phyloP scores from a whole-genome alignment of 35 echinoderm and acorn worm species.

The Eucidaris tribuloides region DNA sequence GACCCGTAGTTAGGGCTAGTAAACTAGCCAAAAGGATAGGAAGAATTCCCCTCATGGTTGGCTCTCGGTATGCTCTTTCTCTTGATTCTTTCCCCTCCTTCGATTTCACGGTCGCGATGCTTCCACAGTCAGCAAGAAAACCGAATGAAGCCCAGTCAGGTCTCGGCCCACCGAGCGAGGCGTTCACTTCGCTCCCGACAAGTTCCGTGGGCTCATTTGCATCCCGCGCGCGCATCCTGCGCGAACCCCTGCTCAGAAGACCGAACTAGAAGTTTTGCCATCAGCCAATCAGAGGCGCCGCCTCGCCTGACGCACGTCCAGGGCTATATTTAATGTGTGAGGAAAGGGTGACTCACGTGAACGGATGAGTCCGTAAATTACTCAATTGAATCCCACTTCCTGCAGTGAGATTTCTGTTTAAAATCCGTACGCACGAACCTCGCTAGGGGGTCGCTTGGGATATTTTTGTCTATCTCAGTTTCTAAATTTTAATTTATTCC shows the following conservation, averaged over 20 bases:
- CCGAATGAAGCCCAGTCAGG: not conserved
- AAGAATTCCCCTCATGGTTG: constrained; percentile 2
- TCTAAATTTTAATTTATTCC: no score
- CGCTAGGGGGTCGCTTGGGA: no score
- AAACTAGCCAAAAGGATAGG: not conserved
- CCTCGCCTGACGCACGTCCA: constrained; percentile 11
- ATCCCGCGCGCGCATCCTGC: not conserved
- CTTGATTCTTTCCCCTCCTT: not conserved
- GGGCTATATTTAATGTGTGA: no score
- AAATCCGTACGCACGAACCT: no score
- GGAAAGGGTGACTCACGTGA: no score
- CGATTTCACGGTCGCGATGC: not conserved
- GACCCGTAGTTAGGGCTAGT: constrained; percentile 3
- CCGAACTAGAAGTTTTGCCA: not conserved
- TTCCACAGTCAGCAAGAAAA: not conserved
- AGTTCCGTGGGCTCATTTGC: not conserved
- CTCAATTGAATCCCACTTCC: no score
- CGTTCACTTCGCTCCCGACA: not conserved
- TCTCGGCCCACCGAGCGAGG: not conserved
- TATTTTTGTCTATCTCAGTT: no score
- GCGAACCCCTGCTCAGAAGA: not conserved
- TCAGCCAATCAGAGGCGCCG: not conserved
- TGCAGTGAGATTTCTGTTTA: no score
- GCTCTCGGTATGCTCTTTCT: not conserved
- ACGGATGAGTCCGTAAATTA: no score